phyloP scores from a whole-genome alignment of 35 echinoderm and acorn worm genomes.

The Strongylocentrotus purpuratus region DNA sequence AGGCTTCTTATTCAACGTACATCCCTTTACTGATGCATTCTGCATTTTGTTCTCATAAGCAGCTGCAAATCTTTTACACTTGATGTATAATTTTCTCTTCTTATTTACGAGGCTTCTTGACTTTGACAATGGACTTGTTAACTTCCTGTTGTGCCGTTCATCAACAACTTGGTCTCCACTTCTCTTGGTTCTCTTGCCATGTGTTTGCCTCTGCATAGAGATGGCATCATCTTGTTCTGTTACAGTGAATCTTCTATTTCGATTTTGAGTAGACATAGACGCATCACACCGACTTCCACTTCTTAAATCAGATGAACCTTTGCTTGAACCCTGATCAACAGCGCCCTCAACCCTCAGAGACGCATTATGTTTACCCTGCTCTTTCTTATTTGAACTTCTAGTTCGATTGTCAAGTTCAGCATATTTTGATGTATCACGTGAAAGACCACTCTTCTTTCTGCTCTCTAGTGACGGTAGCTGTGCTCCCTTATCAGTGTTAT shows the following conservation, averaged over 20 bases:
- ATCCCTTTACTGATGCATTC: not conserved
- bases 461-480: not conserved
- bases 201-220: not conserved
- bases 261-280: not conserved
- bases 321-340: not conserved
- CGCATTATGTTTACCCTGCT: not conserved
- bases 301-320: not conserved
- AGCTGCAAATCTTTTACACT: not conserved
- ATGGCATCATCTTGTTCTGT: not conserved
- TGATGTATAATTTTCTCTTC: not conserved
- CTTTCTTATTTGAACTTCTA: not conserved
- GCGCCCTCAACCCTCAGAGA: not conserved
- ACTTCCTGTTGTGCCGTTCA: not conserved
- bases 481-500: not conserved
- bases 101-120: not conserved
- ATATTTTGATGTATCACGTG: not conserved
- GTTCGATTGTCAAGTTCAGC: not conserved
- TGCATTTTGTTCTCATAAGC: not conserved
- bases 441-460: not conserved
- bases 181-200: not conserved
- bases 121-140: not conserved
- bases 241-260: not conserved
- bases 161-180: not conserved
- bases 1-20: not conserved
- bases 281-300: not conserved